Evolutionary conservation across 1,140 invertebrate species (phyloP).

Genomic region (Drosophila nebulosa): DNA sequence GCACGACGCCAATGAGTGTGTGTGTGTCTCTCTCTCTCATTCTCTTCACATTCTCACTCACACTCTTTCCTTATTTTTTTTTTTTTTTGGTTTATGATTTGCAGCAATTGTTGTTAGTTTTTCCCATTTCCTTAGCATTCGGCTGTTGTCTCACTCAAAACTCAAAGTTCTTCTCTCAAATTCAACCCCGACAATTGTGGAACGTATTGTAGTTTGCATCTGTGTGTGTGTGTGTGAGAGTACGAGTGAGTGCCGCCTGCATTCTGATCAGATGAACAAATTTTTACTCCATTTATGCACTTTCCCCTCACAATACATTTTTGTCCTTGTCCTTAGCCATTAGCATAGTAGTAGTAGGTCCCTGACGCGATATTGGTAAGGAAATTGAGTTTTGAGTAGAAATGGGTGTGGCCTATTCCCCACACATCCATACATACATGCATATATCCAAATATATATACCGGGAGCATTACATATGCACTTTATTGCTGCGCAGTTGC

Average conservation of each 20-base stretch:
- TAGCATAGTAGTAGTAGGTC: constrained; percentile 28
- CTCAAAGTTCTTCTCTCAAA: constrained; percentile 12
- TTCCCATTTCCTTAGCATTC: constrained; percentile 26
- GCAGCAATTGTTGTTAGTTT: constrained; percentile 42
- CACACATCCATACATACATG: too few relatives aligned
- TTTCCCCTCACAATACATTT: constrained; percentile 40
- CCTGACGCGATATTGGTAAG: constrained; percentile 13
- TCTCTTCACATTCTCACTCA: not conserved
- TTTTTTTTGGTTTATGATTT: constrained; percentile 40
- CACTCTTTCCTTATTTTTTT: not conserved
- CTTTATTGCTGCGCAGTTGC: constrained; percentile 11
- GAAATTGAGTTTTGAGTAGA: constrained; percentile 42
- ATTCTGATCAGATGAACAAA: constrained; percentile 39
- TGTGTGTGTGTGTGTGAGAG: not conserved
- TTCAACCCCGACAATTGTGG: constrained; percentile 2
- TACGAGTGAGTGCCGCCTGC: constrained; percentile 29
- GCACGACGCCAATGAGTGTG: not conserved
- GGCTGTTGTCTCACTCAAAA: constrained; percentile 12
- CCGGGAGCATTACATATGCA: constrained; percentile 3
- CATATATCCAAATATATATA: constrained; percentile 6
- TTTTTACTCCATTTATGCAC: constrained; percentile 14
- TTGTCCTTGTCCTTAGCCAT: constrained; percentile 24
- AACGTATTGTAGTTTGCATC: constrained; percentile 10
- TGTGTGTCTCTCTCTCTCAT: constrained; percentile 1
- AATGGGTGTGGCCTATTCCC: constrained; percentile 53